phyloP scores from a whole-genome alignment of 2,113 vertebrate species.

The Eidolon helvum region DNA sequence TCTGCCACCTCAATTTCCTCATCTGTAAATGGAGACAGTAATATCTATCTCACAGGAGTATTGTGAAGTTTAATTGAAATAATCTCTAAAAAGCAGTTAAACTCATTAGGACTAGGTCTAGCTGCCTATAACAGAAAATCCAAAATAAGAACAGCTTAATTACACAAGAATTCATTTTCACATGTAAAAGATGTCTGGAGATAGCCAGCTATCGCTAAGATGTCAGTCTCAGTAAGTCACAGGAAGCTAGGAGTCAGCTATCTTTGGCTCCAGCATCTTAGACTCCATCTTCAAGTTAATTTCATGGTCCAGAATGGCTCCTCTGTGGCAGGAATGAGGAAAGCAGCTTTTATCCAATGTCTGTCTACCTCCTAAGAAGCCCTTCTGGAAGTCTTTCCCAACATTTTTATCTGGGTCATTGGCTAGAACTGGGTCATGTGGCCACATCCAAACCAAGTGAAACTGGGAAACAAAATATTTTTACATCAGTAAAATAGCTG shows the following conservation, averaged over 20 bases:
- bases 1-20: not conserved
- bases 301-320: not conserved
- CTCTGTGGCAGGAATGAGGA: not conserved
- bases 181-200: not conserved
- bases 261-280: not conserved
- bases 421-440: not conserved
- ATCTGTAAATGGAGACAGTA: not conserved
- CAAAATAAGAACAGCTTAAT: not conserved
- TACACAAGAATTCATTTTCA: not conserved
- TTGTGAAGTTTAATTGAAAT: not conserved
- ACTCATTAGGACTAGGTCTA: not conserved
- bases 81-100: not conserved
- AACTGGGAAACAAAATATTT: not conserved
- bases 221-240: not conserved
- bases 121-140: not conserved
- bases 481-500: not conserved
- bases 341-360: not conserved
- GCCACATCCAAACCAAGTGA: not conserved
- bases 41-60: not conserved
- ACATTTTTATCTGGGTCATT: not conserved
- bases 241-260: not conserved
- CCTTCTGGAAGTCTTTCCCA: not conserved
- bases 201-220: not conserved
- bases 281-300: not conserved
- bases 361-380: not conserved